These are phyloP conservation scores for Styela plicata DNA, from an alignment of 23 tunicate species.

Conservation along the genomic window DNA sequence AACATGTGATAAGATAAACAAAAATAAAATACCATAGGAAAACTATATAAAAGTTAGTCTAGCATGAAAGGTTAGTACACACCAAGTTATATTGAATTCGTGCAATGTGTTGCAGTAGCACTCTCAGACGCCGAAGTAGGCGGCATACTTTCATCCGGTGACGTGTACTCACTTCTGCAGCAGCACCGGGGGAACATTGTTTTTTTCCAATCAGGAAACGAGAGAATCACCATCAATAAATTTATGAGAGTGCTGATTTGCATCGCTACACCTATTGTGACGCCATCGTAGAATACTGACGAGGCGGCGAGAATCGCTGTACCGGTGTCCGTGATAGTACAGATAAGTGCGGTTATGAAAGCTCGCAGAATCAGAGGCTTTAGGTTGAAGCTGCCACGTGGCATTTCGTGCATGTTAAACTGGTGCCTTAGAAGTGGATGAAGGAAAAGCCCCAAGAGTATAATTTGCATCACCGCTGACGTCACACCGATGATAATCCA, in stretches of 20 bases:
- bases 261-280: conserved; percentile 5
- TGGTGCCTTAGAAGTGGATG: not conserved
- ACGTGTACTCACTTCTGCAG: not conserved
- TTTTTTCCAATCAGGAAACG: conserved; percentile 14
- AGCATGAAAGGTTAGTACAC: not conserved
- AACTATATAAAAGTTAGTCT: not conserved
- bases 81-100: not conserved
- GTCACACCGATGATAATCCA: conserved; percentile 8
- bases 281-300: not conserved
- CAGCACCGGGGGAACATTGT: not conserved
- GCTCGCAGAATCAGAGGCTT: not conserved
- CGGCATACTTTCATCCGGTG: not conserved
- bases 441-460: not conserved
- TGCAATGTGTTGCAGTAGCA: not conserved
- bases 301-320: not conserved
- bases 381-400: not conserved
- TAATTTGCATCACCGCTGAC: not conserved
- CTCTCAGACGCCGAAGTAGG: not conserved
- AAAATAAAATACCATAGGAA: no score
- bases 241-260: conserved; percentile 5
- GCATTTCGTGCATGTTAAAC: not conserved
- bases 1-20: no score
- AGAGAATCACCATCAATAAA: not conserved
- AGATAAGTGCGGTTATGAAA: not conserved
- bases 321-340: not conserved